phyloP scores from a whole-genome alignment of 2,797 vertebrate genomes.

The Gadopsis bispinosus region DNA sequence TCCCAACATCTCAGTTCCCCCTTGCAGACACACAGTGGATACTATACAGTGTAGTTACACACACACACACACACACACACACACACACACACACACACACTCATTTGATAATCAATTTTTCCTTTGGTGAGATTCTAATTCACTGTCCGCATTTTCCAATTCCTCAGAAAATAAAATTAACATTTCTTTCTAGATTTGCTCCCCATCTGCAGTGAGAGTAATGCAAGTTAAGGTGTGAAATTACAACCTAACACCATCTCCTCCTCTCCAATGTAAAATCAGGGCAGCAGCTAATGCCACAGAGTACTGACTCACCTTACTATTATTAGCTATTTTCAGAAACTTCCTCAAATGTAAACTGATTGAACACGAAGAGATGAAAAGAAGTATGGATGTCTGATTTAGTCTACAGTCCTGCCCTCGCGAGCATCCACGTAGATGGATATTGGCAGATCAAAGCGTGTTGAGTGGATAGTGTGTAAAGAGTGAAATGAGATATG shows the following conservation, averaged over 20 bases:
- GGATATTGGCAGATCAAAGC: slow-evolving; percentile 72
- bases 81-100: background rate
- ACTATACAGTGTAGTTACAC: slow-evolving; percentile 18
- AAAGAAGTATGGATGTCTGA: slow-evolving; percentile 40
- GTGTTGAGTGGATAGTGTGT: slow-evolving; percentile 33
- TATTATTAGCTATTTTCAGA: slow-evolving; percentile 64
- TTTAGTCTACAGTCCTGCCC: slow-evolving; percentile 31
- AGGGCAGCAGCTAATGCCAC: slow-evolving; percentile 45
- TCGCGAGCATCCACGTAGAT: slow-evolving; percentile 44
- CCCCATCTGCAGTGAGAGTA: slow-evolving; percentile 45
- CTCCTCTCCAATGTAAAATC: slow-evolving; percentile 47
- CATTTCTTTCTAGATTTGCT: slow-evolving; percentile 46
- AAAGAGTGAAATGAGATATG: slow-evolving; percentile 48
- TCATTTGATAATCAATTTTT: slow-evolving; percentile 27
- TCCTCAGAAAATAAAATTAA: slow-evolving; percentile 57
- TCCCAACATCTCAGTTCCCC: slow-evolving; percentile 63
- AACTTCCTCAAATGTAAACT: slow-evolving; percentile 48
- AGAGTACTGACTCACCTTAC: slow-evolving; percentile 59
- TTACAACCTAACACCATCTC: slow-evolving; percentile 66
- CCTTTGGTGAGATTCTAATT: slow-evolving; percentile 41
- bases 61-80: background rate
- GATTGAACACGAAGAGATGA: slow-evolving; percentile 65
- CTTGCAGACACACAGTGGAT: slow-evolving; percentile 31
- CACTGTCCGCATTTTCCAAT: slow-evolving; percentile 45
- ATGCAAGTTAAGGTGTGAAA: slow-evolving; percentile 72